A percentile compares a stretch with the other conserved stretches of the same genome.
These are phyloP conservation scores for Euproctis similis DNA, from an alignment of 2,888 invertebrate species.

Conservation along the genomic window DNA sequence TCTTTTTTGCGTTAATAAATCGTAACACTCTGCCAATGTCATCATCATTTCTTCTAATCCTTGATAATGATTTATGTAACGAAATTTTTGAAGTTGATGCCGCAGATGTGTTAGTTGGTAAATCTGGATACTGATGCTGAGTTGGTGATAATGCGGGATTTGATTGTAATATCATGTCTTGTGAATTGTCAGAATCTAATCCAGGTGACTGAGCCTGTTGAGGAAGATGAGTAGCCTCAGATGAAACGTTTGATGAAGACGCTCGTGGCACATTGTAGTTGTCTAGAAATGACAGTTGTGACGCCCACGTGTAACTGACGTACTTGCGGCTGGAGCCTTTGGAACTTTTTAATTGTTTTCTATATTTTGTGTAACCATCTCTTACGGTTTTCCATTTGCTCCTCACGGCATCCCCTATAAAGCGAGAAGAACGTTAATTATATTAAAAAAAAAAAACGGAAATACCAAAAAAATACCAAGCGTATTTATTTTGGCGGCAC, in stretches of 20 bases:
- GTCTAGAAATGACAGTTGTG: background rate
- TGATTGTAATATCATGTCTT: too few species aligned
- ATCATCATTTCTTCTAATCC: background rate
- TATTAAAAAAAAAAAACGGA: constrained; percentile 1
- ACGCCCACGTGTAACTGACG: background rate
- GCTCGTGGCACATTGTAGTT: background rate
- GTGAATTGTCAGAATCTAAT: too few species aligned
- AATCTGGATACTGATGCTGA: background rate
- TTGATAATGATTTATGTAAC: background rate
- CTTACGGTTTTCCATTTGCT: constrained; percentile 9
- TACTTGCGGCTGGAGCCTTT: background rate
- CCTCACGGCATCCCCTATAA: constrained; percentile 3
- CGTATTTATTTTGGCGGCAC: background rate
- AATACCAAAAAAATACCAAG: constrained; percentile 2
- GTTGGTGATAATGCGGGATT: background rate
- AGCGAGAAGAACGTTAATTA: too few species aligned
- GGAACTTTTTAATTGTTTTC: constrained; percentile 1
- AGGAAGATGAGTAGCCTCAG: background rate
- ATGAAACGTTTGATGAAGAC: background rate
- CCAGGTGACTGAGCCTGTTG: background rate
- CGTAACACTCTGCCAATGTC: background rate
- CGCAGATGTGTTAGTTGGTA: background rate
- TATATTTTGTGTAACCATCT: constrained; percentile 10
- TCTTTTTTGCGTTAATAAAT: background rate
- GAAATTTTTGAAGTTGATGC: background rate